Base-by-base conservation (phyloP, 2,113 vertebrate genomes). In the Anhinga rufa region DNA sequence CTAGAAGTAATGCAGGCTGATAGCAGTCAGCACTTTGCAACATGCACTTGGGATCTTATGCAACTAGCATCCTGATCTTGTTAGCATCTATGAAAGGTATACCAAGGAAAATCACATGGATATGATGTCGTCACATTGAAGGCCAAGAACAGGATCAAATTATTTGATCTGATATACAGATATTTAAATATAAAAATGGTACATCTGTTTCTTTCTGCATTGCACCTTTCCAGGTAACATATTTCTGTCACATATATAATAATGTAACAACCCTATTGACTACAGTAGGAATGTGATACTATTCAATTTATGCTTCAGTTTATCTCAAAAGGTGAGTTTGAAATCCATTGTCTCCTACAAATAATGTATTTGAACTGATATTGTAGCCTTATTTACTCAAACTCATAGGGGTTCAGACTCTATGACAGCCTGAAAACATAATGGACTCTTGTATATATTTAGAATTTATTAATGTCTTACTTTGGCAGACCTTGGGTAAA, bases 401-500 rank as follows among this genome's bases (percentile, higher is more conserved):
- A 68, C 25, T 44, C 1, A 0, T n/a, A 48, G 32, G 10, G 25
- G 8, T 64, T 78, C 49, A 64, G 22, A 42, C 21, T 60, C 24
- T 48, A 4, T 61, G n/a, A 48, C 14, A 54, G 34, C 12, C 22
- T 75, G 46, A 75, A 86, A 61, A 48, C 46, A 7, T 55, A 68
- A 46, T n/a, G 10, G 12, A n/a, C 24, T 79, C 8, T 68, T 68
- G 20, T n/a, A 40, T n/a, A 48, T 54, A 38, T 66, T 48, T 46
- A 38, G 48, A 52, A 82, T 75, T 48, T 57, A 57, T 52, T 52
- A 40, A 51, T 36, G 28, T 49, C 95, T 96, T 93, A 97, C 97
- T 97, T 98, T 96, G 79, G 84, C 97, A 60, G 97, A 92, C 68
- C 77, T 97, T 3, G 94, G 95, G 31, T 97, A 97, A 25, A 98